Evolutionary conservation across 2,113 vertebrate genomes (phyloP).

Genomic region (Oreotrochilus melanogaster): DNA sequence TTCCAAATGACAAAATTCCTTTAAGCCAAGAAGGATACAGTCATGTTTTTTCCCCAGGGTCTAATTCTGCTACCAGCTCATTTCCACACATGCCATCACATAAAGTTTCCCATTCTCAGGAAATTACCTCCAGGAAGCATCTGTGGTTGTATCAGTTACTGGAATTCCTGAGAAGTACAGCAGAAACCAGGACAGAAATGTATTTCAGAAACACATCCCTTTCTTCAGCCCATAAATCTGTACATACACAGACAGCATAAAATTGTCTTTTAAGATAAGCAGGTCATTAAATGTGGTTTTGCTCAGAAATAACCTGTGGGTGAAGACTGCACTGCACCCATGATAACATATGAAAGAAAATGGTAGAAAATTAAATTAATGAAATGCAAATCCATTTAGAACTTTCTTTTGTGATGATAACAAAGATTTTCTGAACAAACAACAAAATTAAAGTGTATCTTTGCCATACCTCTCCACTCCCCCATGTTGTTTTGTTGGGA

Average conservation of each 20-base stretch:
- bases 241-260: background rate
- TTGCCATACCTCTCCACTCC: background rate
- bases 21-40: background rate
- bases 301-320: background rate
- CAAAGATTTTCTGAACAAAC: background rate
- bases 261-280: background rate
- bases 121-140: background rate
- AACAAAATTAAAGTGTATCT: fast-evolving
- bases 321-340: background rate
- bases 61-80: background rate
- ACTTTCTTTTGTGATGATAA: background rate
- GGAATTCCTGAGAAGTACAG: background rate
- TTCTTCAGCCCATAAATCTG: background rate
- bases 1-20: background rate
- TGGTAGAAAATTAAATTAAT: background rate
- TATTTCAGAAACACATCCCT: background rate
- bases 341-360: background rate
- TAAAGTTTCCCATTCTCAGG: background rate
- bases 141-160: background rate
- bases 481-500: fast-evolving
- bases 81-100: background rate
- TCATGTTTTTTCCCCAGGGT: background rate
- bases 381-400: background rate
- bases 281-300: background rate
- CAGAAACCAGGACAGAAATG: background rate